Conservation (phyloP, 2,888 invertebrate species). For the Horisme vitalbata region DNA sequence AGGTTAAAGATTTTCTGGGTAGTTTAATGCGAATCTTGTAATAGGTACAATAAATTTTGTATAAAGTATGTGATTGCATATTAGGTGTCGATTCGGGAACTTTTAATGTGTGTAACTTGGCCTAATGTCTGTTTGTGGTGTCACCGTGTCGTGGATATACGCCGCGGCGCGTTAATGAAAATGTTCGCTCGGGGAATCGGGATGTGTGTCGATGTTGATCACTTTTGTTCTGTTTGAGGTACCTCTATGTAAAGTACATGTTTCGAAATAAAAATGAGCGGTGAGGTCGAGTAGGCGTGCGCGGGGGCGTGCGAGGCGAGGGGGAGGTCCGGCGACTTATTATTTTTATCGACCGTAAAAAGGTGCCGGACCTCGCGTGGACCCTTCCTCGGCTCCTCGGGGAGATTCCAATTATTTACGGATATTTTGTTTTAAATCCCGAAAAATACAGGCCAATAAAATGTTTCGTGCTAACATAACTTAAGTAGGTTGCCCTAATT, state of each 20-base stretch:
- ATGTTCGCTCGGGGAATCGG: constrained; percentile 32
- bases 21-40: constrained; percentile 83
- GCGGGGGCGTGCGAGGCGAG: constrained; percentile 34
- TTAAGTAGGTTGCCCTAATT: constrained; percentile 33
- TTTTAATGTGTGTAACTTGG: constrained; percentile 82
- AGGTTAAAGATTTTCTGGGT: constrained; percentile 84
- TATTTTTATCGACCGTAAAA: constrained; percentile 80
- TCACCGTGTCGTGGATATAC: constrained; percentile 32
- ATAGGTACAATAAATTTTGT: constrained; percentile 82
- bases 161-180: constrained; percentile 35
- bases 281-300: constrained; percentile 66
- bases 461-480: constrained; percentile 57
- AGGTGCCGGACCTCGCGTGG: constrained; percentile 69
- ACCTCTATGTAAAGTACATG: too few species aligned
- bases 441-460: constrained; percentile 64
- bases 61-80: constrained; percentile 83
- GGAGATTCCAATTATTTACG: constrained; percentile 75
- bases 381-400: constrained; percentile 67
- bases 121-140: constrained; percentile 72
- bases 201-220: constrained; percentile 23
- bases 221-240: constrained; percentile 34
- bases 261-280: constrained; percentile 80
- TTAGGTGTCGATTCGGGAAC: constrained; percentile 80
- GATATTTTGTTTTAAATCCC: constrained; percentile 72
- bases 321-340: constrained; percentile 60